Conservation (phyloP, 2,113 vertebrate species). For the Ciconia boyciana region DNA sequence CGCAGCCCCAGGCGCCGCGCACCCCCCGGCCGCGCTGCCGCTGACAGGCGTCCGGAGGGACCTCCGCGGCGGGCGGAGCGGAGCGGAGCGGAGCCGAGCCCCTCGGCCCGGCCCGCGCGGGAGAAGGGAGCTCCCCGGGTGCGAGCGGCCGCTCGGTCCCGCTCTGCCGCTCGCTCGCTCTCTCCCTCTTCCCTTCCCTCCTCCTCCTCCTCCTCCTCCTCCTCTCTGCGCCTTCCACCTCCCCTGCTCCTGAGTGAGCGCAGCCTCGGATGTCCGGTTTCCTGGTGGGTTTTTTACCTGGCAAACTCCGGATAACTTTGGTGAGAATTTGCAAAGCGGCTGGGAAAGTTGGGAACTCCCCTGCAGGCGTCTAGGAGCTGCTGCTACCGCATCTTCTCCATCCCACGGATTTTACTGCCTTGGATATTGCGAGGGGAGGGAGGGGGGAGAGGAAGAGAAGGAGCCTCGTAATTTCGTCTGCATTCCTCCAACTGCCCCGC, state of each 20-base stretch:
- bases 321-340: constrained; percentile 1
- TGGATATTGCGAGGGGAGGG: constrained; percentile 4
- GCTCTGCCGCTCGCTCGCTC: neutral
- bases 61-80: neutral
- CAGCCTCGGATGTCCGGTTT: constrained; percentile 73
- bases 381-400: constrained; percentile 44
- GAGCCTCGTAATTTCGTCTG: constrained; percentile 1
- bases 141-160: neutral
- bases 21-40: neutral
- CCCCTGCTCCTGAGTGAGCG: constrained; percentile 36
- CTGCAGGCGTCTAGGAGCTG: constrained; percentile 8
- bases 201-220: neutral
- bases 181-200: neutral
- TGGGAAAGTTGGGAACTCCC: neutral
- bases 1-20: constrained; percentile 32
- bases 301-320: constrained; percentile 35
- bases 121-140: neutral
- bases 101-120: neutral
- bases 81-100: neutral
- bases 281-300: constrained; percentile 68
- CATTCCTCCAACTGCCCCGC: neutral
- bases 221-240: constrained; percentile 10
- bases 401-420: constrained; percentile 46
- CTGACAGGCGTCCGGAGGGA: constrained; percentile 13
- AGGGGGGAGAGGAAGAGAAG: neutral